Conservation (phyloP, 2,888 invertebrate species). For the Nomada fucata region DNA sequence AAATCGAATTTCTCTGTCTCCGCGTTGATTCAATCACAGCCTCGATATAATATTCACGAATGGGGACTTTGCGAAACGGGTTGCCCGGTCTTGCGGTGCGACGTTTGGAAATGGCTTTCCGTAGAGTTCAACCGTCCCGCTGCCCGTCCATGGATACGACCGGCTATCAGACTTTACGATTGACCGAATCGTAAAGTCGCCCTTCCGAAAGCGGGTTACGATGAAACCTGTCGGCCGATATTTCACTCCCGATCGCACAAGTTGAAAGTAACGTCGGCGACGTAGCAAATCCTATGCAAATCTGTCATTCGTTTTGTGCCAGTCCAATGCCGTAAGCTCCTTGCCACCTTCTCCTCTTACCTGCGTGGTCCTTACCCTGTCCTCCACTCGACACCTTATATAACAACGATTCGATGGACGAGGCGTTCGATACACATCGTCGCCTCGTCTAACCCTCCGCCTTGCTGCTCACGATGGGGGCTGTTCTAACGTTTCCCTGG, state of each 20-base stretch:
- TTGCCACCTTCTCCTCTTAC: constrained; percentile 8
- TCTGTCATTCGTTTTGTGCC: constrained; percentile 53
- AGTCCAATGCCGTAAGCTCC: constrained; percentile 9
- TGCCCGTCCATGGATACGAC: constrained; percentile 8
- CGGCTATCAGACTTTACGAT: constrained; percentile 70
- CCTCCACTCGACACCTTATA: constrained; percentile 39
- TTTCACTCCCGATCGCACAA: constrained; percentile 61
- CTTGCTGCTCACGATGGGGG: background rate
- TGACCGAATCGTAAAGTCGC: constrained; percentile 70
- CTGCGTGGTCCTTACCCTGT: constrained; percentile 27
- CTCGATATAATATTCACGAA: constrained; percentile 64
- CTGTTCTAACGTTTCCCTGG: constrained; percentile 2
- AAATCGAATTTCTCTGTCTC: constrained; percentile 18
- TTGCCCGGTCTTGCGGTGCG: constrained; percentile 26
- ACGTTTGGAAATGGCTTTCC: constrained; percentile 18
- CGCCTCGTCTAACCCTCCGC: background rate
- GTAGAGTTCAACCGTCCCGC: background rate
- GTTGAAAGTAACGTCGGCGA: constrained; percentile 29
- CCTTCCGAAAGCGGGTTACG: constrained; percentile 32
- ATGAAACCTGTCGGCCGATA: constrained; percentile 44
- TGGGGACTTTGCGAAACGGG: constrained; percentile 25
- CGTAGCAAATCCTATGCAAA: constrained; percentile 60
- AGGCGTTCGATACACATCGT: background rate
- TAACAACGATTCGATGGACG: background rate
- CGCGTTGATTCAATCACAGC: constrained; percentile 58